Base-by-base conservation (phyloP, 2,797 vertebrate species). In the Microctenopoma steveboyesi region DNA sequence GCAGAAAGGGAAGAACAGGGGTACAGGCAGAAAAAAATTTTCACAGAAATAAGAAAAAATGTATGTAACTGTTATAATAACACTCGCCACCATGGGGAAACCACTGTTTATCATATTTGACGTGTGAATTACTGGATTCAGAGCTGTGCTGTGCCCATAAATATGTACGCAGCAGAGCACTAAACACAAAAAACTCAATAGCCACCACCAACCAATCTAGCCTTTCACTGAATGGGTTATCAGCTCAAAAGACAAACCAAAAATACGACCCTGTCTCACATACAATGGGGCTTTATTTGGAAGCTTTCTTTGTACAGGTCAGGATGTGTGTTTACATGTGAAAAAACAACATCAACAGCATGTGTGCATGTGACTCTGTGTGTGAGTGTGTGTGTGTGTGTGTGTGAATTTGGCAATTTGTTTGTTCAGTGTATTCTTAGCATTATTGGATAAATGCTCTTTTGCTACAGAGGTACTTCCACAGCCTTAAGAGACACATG, bases 271-370 rank as follows among this genome's bases (percentile, higher is more conserved):
- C 82, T 84, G 83, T 81, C 71, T 55, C 4, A 5, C 59, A 53
- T 46, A 86, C 74, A 88, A 87, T 78, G 72, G 81, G 37, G 48
- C 72, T 88, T 88, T 79, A 73, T 88, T 79, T 79, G 43, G 51
- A 57, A 7, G 55, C 55, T 59, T 69, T 73, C 74, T 83, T 64
- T 89, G 80, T 85, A 78, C 58, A 18, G 48, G 50, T 62, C 66
- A 56, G 64, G 79, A 42, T 69, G 33, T 69, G 46, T 73, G 69
- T 48, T 62, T 69, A 35, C 65, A 57, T 49, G 45, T 60, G 59
- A 77, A 66, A 77, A 66, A 62, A 69, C 58, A 50, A 35, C 49
- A 67, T 53, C 39, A 45, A 55, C 30, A 67, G 51, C 49, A 9
- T 9, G 13, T 72, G 27, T 56, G 25, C 40, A 11, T 51, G 49